Percentiles rank a stretch among this genome's conserved stretches.
Evolutionary conservation across 2,797 vertebrate genomes (phyloP).

Genomic region (Eutrigla gurnardus): DNA sequence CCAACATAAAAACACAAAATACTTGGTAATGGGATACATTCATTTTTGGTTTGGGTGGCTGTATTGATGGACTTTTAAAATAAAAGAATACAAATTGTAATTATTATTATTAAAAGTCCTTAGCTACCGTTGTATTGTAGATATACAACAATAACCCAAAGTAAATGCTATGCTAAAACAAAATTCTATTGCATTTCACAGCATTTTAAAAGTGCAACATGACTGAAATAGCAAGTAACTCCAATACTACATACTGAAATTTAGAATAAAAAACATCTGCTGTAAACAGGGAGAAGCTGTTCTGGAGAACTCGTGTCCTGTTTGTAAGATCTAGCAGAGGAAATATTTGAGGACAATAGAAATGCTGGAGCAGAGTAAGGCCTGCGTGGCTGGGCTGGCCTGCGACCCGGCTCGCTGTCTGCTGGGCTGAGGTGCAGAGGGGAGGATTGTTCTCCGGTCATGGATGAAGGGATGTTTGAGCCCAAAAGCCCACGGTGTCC

Average conservation of each 20-base stretch:
- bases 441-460: slow-evolving; percentile 49
- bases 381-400: slow-evolving; percentile 10
- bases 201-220: background rate
- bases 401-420: slow-evolving; percentile 19
- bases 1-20: too few species aligned
- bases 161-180: background rate
- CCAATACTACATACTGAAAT: background rate
- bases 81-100: too few species aligned
- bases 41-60: too few species aligned
- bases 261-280: background rate
- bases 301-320: background rate
- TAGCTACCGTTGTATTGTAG: background rate
- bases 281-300: background rate
- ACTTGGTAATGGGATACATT: too few species aligned
- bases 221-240: background rate
- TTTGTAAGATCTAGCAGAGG: slow-evolving; percentile 12
- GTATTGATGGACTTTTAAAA: too few species aligned
- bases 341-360: slow-evolving; percentile 6
- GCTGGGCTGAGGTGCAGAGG: slow-evolving; percentile 16
- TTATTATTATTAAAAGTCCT: background rate
- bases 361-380: slow-evolving; percentile 5
- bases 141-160: background rate
- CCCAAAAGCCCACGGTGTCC: slow-evolving; percentile 34
- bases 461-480: slow-evolving; percentile 54
- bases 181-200: background rate